Evolutionary conservation across 2,797 vertebrate genomes (phyloP).

Genomic region (Onychomys arenicola): DNA sequence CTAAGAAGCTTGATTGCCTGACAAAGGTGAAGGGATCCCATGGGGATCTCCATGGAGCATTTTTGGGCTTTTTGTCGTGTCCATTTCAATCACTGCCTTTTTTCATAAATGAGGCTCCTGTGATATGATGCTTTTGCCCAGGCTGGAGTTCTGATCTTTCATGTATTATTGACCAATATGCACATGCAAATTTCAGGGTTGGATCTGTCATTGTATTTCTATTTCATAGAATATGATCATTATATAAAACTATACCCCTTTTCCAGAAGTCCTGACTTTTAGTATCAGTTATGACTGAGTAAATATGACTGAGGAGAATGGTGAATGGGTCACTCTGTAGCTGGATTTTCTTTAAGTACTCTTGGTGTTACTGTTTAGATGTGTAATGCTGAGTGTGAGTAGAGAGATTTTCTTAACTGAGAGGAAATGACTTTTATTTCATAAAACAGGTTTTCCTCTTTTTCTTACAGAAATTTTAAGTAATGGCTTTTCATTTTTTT

Average conservation of each 20-base stretch:
- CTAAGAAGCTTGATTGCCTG: not conserved
- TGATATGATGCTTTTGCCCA: rapidly evolving
- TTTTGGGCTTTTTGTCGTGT: not conserved
- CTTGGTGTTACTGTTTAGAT: not conserved
- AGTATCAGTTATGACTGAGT: not conserved
- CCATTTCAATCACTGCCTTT: rapidly evolving
- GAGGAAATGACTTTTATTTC: not conserved
- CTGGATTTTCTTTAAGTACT: not conserved
- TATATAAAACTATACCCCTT: not conserved
- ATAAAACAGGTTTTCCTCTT: not conserved
- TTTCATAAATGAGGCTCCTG: too few relatives aligned
- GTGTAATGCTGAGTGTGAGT: not conserved
- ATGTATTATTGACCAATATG: not conserved
- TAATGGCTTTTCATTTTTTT: not conserved
- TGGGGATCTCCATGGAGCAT: rapidly evolving
- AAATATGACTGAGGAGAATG: not conserved
- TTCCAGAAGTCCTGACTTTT: not conserved
- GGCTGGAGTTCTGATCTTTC: too few relatives aligned
- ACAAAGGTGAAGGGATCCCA: not conserved
- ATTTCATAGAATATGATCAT: not conserved
- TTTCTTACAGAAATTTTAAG: not conserved
- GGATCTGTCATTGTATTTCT: not conserved
- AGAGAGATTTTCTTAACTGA: not conserved
- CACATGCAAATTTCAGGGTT: not conserved
- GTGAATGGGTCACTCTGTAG: not conserved